Conservation (phyloP, 2,888 invertebrate species). For the Heliconius charithonia region DNA sequence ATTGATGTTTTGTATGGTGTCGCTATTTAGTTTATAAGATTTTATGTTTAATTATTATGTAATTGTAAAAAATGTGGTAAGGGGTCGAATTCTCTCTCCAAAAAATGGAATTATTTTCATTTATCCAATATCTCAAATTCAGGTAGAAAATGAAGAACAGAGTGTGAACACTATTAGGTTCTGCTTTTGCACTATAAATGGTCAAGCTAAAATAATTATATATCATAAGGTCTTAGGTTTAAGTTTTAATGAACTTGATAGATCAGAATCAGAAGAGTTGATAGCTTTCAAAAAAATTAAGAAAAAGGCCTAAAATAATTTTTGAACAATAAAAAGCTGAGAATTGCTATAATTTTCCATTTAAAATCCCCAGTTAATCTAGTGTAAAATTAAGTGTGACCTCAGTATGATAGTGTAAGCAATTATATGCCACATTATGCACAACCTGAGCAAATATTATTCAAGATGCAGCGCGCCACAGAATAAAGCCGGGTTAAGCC, state of each 20-base stretch:
- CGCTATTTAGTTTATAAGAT: neutral
- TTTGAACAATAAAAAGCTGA: neutral
- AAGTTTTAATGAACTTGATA: too few species aligned
- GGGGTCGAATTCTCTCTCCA: too few species aligned
- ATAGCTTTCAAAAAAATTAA: too few species aligned
- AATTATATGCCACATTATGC: conserved; percentile 29
- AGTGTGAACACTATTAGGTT: neutral
- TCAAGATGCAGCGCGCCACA: conserved; percentile 32
- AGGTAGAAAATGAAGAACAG: too few species aligned
- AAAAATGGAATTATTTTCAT: neutral
- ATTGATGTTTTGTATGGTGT: neutral
- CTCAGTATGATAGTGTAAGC: conserved; percentile 15
- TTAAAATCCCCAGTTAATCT: neutral
- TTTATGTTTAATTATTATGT: too few species aligned
- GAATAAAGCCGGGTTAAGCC: conserved; percentile 30
- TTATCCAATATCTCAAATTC: neutral
- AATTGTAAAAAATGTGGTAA: too few species aligned
- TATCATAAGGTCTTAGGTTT: neutral
- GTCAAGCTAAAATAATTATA: neutral
- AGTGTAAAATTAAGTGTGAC: conserved; percentile 5
- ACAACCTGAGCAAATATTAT: conserved; percentile 36
- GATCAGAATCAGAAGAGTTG: too few species aligned
- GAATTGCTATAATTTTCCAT: neutral
- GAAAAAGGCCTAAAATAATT: neutral
- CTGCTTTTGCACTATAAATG: neutral